Evolutionary conservation across 2,113 vertebrate genomes (phyloP).

Genomic region (Bothrops jararaca): DNA sequence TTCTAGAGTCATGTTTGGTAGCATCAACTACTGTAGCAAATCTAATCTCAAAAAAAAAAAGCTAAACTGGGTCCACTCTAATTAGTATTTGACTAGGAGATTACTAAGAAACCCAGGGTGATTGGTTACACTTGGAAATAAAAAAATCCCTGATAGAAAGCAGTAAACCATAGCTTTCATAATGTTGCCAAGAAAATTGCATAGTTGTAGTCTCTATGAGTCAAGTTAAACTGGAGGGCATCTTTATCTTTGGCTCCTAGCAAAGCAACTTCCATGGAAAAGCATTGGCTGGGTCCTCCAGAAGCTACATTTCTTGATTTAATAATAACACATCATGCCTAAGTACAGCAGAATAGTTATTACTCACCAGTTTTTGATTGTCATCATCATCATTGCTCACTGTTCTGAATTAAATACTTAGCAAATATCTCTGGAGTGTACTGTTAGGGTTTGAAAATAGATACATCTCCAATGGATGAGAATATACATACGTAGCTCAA

Average conservation of each 20-base stretch:
- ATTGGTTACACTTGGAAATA: background rate
- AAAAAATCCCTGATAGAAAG: background rate
- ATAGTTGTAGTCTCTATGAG: background rate
- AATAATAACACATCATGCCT: constrained; percentile 47
- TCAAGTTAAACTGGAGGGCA: background rate
- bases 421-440: background rate
- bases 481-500: background rate
- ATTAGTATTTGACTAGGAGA: background rate
- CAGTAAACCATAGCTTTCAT: background rate
- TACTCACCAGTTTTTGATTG: constrained; percentile 46
- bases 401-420: constrained; percentile 23
- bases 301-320: constrained; percentile 34
- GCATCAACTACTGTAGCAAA: background rate
- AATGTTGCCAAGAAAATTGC: background rate
- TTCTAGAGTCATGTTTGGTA: background rate
- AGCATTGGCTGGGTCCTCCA: constrained; percentile 26
- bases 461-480: background rate
- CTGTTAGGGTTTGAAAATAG: background rate
- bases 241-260: background rate
- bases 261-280: constrained; percentile 29
- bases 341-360: constrained; percentile 51
- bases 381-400: constrained; percentile 55
- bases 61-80: background rate
- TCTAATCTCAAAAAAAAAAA: background rate
- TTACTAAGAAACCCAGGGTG: background rate